A percentile compares a stretch with the other conserved stretches of the same genome.
Conservation (phyloP, 92 coral and sea anemone genomes). For the Galaxea fascicularis region DNA sequence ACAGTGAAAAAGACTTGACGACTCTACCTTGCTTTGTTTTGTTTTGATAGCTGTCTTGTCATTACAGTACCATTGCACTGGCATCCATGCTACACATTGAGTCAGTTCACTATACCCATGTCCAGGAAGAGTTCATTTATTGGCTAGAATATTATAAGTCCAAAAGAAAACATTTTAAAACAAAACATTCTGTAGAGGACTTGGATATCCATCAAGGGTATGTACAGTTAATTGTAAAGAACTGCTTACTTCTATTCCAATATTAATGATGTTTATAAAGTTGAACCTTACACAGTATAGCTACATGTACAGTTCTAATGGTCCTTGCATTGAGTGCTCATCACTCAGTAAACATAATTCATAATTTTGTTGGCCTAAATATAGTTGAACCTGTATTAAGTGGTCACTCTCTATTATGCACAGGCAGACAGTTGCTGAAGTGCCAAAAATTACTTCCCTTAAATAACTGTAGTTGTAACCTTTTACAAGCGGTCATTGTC, state of each 20-base stretch:
- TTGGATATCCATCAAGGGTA: constrained; percentile 17
- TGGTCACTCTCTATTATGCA: too few relatives aligned
- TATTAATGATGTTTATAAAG: too few relatives aligned
- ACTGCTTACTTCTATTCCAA: not conserved
- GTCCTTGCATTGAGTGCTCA: too few relatives aligned
- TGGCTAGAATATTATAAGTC: constrained; percentile 85
- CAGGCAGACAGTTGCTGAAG: too few relatives aligned
- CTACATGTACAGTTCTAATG: too few relatives aligned
- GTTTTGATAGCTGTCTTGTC: constrained; percentile 59
- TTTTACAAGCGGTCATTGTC: too few relatives aligned
- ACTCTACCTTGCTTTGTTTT: not conserved
- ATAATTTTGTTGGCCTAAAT: too few relatives aligned
- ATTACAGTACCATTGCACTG: constrained; percentile 44
- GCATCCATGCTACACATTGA: constrained; percentile 71
- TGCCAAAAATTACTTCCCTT: too few relatives aligned
- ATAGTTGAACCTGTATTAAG: too few relatives aligned
- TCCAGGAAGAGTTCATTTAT: constrained; percentile 81
- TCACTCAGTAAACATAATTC: too few relatives aligned
- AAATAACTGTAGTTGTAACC: too few relatives aligned
- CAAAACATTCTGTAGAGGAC: constrained; percentile 1
- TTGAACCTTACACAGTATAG: not conserved
- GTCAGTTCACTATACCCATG: constrained; percentile 74
- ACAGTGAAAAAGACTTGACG: not conserved
- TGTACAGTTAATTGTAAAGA: not conserved
- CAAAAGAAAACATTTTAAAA: constrained; percentile 44